These are phyloP conservation scores for Amazona vittata DNA, from an alignment of 2,113 vertebrate genomes.

Conservation along the genomic window DNA sequence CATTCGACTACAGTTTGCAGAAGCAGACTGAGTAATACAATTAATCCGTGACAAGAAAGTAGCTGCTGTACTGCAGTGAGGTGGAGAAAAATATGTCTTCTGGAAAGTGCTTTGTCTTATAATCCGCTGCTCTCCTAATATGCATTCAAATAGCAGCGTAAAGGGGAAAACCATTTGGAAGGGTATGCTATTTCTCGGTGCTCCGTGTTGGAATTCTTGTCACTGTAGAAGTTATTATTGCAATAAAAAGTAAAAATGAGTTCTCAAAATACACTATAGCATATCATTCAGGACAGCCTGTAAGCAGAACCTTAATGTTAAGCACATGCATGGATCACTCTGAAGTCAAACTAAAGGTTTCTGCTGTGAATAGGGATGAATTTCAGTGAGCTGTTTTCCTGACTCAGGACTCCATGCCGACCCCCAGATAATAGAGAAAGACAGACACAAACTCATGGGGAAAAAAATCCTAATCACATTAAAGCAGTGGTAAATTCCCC, in stretches of 20 bases:
- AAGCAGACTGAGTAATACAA: not conserved
- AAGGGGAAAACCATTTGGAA: constrained; percentile 63
- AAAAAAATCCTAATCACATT: constrained; percentile 26
- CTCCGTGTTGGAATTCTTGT: constrained; percentile 48
- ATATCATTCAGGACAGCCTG: constrained; percentile 44
- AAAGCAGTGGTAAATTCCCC: constrained; percentile 39
- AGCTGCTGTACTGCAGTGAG: not conserved
- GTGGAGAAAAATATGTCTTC: constrained; percentile 7
- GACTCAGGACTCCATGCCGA: constrained; percentile 12
- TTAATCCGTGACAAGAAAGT: constrained; percentile 7
- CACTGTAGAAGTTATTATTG: constrained; percentile 68
- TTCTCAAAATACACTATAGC: constrained; percentile 54
- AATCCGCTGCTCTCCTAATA: not conserved
- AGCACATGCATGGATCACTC: constrained; percentile 51
- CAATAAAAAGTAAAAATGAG: constrained; percentile 65
- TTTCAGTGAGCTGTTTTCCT: constrained; percentile 34
- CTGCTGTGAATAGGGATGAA: not conserved
- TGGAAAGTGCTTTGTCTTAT: constrained; percentile 34
- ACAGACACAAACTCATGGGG: not conserved
- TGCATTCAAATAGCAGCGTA: not conserved
- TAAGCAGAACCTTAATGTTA: constrained; percentile 50
- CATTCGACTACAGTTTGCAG: not conserved
- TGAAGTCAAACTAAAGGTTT: constrained; percentile 31
- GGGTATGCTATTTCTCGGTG: constrained; percentile 18
- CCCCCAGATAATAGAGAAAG: not conserved